Base-by-base conservation (phyloP, 2,888 invertebrate species). In the Limenitis camilla region DNA sequence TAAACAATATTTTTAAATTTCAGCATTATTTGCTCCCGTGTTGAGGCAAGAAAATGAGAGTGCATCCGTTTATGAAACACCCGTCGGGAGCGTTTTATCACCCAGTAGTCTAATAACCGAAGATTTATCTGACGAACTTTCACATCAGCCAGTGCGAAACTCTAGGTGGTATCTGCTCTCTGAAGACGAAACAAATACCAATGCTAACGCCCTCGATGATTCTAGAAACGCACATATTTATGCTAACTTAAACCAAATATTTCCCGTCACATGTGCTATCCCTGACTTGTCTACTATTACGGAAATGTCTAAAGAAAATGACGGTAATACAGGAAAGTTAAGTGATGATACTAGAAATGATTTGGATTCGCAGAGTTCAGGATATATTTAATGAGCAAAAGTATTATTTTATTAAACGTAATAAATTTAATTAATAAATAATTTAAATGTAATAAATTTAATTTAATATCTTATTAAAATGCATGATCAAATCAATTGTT, bases 201-300 rank as follows among this genome's bases (percentile, higher is more conserved):
- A 69, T 40, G 66, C 68, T 0, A 72, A 71, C 52, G 58, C 61
- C 46, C 44, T 55, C 4, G 61, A 65, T 43, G 47, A 61, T 41
- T 52, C 55, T 1, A 56, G 45, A 29, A 28, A 40, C 5, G n/a
- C n/a, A n/a, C n/a, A n/a, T n/a, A n/a, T 65, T 40, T 68, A 56
- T 54, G 59, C 83, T 0, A 78, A 76, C 59, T 69, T 87, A 4
- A 70, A 75, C 40, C 71, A 81, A 38, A 57, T 87, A 33, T 87
- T 86, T 42, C 82, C 84, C 1, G 55, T 81, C 5, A 60, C 76
- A 0, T 84, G 78, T 51, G 74, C 85, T 1, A 66, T 87, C 2
- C 87, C 87, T 0, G 63, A 87, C 58, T 63, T 87, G 1, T 86
- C 86, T 0, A 81, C 84, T 1, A 82, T 87, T 5, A 75, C 86